Percentiles rank a stretch among this genome's conserved stretches.
These are phyloP conservation scores for Heliocidaris tuberculata DNA, from an alignment of 35 echinoderm and acorn worm genomes.

Conservation along the genomic window DNA sequence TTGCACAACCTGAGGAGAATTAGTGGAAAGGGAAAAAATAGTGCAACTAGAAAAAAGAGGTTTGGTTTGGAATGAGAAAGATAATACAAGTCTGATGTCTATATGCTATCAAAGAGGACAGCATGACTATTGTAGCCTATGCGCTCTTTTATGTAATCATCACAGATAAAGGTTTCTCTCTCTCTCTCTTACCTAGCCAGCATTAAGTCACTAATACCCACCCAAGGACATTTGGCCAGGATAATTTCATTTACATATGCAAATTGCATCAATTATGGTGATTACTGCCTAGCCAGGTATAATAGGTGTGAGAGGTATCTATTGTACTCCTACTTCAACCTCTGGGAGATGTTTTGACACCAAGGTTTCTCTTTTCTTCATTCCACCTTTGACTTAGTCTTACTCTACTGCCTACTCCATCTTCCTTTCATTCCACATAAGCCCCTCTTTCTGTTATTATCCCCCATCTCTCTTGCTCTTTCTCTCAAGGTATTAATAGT, in stretches of 20 bases:
- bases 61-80: background rate
- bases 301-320: slow-evolving; percentile 39
- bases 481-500: slow-evolving; percentile 17
- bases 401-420: slow-evolving; percentile 4
- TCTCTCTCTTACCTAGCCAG: background rate
- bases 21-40: background rate
- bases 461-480: background rate
- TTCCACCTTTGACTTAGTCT: background rate
- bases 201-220: slow-evolving; percentile 50
- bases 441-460: background rate
- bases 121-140: background rate
- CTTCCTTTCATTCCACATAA: background rate
- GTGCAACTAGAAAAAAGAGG: background rate
- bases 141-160: slow-evolving; percentile 33
- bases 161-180: background rate
- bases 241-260: slow-evolving; percentile 71
- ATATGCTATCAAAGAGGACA: background rate
- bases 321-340: slow-evolving; percentile 37
- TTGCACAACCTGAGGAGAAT: background rate
- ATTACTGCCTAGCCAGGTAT: slow-evolving; percentile 41
- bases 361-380: slow-evolving; percentile 19
- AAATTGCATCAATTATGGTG: slow-evolving; percentile 65
- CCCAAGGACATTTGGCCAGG: slow-evolving; percentile 50
- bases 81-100: background rate
- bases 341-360: slow-evolving; percentile 16